Conservation (phyloP, 2,797 vertebrate genomes). For the Pyrocephalus nanus region DNA sequence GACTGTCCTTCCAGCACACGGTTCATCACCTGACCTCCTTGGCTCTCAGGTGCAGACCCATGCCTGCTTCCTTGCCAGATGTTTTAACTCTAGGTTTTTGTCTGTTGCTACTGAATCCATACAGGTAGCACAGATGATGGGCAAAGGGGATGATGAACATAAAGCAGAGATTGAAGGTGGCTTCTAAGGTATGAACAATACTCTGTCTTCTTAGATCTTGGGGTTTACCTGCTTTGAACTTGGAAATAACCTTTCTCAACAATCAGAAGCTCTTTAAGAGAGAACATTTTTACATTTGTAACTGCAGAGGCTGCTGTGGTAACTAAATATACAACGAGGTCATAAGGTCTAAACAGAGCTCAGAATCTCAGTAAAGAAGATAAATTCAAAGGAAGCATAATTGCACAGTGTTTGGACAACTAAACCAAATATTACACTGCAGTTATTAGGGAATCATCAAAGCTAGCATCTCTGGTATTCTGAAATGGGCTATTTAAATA, state of each 20-base stretch:
- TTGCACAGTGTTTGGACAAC: not conserved
- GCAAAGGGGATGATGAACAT: not conserved
- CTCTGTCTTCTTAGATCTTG: not conserved
- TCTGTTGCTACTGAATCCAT: rapidly evolving
- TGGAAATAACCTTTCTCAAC: not conserved
- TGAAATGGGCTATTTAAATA: constrained; percentile 3
- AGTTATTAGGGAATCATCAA: not conserved
- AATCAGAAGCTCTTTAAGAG: not conserved
- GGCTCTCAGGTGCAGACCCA: no score
- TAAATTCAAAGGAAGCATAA: not conserved
- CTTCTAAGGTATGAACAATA: not conserved
- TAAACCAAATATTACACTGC: not conserved
- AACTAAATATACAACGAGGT: not conserved
- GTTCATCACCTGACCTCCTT: not conserved
- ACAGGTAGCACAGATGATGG: not conserved
- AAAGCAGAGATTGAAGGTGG: not conserved
- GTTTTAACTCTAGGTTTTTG: not conserved
- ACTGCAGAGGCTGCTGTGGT: not conserved
- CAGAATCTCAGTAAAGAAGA: not conserved
- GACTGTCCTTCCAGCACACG: not conserved
- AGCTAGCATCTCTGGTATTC: not conserved
- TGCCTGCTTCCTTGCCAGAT: not conserved
- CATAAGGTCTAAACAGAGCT: not conserved
- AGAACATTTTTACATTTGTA: not conserved
- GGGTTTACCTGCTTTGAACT: not conserved